phyloP scores from a whole-genome alignment of 2,113 vertebrate species.

The Spea multiplicata region DNA sequence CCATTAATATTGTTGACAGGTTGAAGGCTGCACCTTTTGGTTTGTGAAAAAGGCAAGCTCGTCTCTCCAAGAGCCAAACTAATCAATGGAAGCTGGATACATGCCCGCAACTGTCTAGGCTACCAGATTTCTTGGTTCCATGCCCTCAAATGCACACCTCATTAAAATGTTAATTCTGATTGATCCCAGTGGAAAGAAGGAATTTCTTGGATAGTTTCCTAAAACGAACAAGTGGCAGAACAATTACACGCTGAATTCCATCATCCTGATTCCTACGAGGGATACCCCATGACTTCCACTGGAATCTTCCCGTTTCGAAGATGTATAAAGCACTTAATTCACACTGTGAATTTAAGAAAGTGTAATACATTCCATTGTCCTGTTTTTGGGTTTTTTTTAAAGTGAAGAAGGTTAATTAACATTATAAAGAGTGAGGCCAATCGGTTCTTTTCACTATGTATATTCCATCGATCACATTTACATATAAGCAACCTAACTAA shows the following conservation, averaged over 20 bases:
- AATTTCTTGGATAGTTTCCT: constrained; percentile 27
- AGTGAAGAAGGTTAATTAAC: too few relatives aligned
- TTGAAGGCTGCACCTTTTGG: neutral
- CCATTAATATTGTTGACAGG: neutral
- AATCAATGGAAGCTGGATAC: constrained; percentile 38
- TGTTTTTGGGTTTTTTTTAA: too few relatives aligned
- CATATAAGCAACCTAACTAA: too few relatives aligned
- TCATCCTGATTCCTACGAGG: constrained; percentile 7
- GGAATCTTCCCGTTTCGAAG: too few relatives aligned
- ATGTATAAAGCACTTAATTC: too few relatives aligned
- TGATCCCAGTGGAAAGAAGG: constrained; percentile 38
- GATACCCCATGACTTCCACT: neutral
- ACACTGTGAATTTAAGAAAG: too few relatives aligned
- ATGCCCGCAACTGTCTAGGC: constrained; percentile 27
- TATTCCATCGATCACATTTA: too few relatives aligned
- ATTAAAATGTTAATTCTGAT: constrained; percentile 46
- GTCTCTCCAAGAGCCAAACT: constrained; percentile 23
- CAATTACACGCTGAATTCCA: constrained; percentile 22
- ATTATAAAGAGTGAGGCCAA: too few relatives aligned
- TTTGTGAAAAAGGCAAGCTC: constrained; percentile 3
- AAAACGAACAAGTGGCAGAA: constrained; percentile 22
- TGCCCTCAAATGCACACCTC: constrained; percentile 40
- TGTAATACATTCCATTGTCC: too few relatives aligned
- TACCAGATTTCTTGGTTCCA: constrained; percentile 37
- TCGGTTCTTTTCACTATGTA: too few relatives aligned